phyloP scores from a whole-genome alignment of 1,140 invertebrate species.

The Monochamus saltuarius region DNA sequence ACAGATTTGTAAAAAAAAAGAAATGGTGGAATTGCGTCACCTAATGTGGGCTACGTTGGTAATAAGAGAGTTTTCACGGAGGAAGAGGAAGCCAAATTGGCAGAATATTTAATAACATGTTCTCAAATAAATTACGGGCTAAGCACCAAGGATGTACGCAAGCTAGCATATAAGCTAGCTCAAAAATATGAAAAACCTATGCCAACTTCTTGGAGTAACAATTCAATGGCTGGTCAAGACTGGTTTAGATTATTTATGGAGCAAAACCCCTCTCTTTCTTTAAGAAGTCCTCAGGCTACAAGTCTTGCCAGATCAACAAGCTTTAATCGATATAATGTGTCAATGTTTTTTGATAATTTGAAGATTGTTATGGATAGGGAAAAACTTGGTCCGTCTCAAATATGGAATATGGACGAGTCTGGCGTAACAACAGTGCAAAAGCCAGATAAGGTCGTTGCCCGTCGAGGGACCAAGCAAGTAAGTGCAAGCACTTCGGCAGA shows the following conservation, averaged over 20 bases:
- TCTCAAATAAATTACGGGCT: conserved; percentile 3
- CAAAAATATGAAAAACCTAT: conserved; percentile 40
- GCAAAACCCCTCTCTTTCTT: conserved; percentile 49
- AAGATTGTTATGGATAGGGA: conserved; percentile 41
- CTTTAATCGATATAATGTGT: conserved; percentile 54
- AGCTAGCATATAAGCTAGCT: conserved; percentile 51
- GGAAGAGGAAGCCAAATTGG: neutral
- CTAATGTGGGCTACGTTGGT: neutral
- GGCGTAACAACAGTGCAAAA: too few relatives aligned
- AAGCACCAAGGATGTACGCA: conserved; percentile 43
- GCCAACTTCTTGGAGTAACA: conserved; percentile 45
- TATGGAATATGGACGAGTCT: too few relatives aligned
- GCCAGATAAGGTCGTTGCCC: conserved; percentile 43
- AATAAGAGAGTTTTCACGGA: neutral
- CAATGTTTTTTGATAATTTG: conserved; percentile 49
- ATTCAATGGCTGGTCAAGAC: conserved; percentile 20
- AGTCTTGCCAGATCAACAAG: conserved; percentile 53
- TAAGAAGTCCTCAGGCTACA: conserved; percentile 52
- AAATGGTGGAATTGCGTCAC: neutral
- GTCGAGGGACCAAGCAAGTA: conserved; percentile 53
- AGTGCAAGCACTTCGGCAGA: conserved; percentile 52
- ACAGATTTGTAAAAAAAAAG: neutral
- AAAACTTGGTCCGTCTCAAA: too few relatives aligned
- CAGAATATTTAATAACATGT: conserved; percentile 8
- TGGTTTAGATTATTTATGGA: conserved; percentile 54